Conservation (phyloP, 2,888 invertebrate species). For the Arrhopalites spinosus region DNA sequence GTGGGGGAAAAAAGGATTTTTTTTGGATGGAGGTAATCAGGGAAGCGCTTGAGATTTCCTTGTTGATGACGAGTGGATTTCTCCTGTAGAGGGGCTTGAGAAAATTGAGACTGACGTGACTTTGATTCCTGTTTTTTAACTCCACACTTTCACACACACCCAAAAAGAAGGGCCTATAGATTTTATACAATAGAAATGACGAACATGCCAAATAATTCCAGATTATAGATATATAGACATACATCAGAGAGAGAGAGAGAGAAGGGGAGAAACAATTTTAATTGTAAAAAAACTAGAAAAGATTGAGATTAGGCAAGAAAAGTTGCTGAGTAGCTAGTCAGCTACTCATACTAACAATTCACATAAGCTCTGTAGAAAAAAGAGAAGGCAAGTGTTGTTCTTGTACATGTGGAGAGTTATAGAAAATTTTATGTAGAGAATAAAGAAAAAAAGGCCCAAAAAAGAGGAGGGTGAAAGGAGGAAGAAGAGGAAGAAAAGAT, state of each 20-base stretch:
- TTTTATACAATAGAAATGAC: neutral
- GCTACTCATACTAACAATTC: no score
- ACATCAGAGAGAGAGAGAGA: neutral
- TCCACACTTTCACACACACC: neutral
- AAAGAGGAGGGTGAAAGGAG: no score
- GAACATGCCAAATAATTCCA: neutral
- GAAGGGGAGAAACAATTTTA: neutral
- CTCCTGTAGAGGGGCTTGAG: neutral
- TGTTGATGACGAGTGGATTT: slow-evolving; percentile 9
- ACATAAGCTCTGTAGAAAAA: no score
- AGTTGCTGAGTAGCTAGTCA: no score
- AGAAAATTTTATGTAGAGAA: no score
- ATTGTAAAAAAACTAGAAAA: neutral
- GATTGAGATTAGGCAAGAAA: neutral
- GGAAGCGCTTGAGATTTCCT: neutral
- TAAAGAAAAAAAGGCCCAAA: no score
- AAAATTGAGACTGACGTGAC: slow-evolving; percentile 9
- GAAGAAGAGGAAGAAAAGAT: neutral
- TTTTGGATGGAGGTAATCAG: slow-evolving; percentile 17
- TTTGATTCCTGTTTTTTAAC: neutral
- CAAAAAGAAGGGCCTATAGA: neutral
- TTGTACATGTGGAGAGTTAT: neutral
- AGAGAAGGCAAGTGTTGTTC: neutral
- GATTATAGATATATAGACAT: no score
- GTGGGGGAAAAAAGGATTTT: neutral